A percentile compares a stretch with the other conserved stretches of the same genome.
These are phyloP conservation scores for Chamaea fasciata DNA, from an alignment of 2,113 vertebrate species.

Conservation along the genomic window DNA sequence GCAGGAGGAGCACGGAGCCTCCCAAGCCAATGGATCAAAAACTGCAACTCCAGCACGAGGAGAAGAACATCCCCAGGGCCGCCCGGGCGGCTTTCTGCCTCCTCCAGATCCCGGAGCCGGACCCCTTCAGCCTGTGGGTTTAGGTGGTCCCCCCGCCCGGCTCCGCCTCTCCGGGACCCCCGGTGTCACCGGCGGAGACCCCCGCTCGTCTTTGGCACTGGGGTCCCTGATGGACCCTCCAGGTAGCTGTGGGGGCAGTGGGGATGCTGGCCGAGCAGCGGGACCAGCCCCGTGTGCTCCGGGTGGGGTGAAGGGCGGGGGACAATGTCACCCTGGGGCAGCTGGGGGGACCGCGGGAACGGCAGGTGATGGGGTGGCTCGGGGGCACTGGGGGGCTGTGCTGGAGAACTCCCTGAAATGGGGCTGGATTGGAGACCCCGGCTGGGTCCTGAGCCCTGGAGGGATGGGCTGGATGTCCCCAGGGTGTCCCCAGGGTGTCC, in stretches of 20 bases:
- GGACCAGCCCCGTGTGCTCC: not conserved
- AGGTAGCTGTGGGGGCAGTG: not conserved
- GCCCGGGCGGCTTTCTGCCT: slow-evolving; percentile 69
- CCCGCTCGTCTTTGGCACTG: not conserved
- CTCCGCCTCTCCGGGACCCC: not conserved
- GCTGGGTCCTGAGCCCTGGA: rapidly evolving
- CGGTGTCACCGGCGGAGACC: not conserved
- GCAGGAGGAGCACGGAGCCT: not conserved
- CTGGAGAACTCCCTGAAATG: rapidly evolving
- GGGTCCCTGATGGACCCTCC: slow-evolving; percentile 5
- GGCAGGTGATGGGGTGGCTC: too few relatives aligned
- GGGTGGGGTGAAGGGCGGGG: not conserved
- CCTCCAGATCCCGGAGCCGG: slow-evolving; percentile 75
- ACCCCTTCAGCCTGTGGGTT: slow-evolving; percentile 74
- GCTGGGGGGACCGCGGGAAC: not conserved
- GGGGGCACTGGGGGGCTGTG: rapidly evolving
- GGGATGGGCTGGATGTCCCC: too few relatives aligned
- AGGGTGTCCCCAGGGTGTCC: not conserved
- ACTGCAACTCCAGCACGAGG: slow-evolving; percentile 18
- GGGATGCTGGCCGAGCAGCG: not conserved
- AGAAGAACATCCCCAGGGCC: slow-evolving; percentile 51
- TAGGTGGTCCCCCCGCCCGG: slow-evolving; percentile 5
- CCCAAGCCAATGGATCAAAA: slow-evolving; percentile 42
- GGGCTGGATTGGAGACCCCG: not conserved
- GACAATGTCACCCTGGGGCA: rapidly evolving